Evolutionary conservation across 2,888 invertebrate species (phyloP), one percentile per base, ranked within the genome.

Genomic region (Carcina quercana): DNA sequence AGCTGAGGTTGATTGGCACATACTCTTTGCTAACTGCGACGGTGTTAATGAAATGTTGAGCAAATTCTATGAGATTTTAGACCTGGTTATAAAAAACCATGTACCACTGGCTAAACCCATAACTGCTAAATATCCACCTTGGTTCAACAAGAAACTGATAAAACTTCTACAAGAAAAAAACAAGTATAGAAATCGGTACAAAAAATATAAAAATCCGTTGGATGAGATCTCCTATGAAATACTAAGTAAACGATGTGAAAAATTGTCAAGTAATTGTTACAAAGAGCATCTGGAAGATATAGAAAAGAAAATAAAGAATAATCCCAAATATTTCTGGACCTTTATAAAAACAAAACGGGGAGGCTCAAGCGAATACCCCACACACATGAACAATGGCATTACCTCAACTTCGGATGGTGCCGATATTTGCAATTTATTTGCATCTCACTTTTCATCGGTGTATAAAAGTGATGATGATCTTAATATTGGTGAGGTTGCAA

Each of bases 361-460:
- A 11, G 31, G 31, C 5, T 10, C 13, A 2, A 31, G 31, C 20
- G 13, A 8, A 1, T 31, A 31, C 11, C 31, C 31, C 3, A 7
- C 11, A 8, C n/a, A 13, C 3, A 12, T 31, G 19, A 31, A 25
- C 2, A 20, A 31, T 11, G 31, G 31, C 8, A 3, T 6, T 4
- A 25, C n/a, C 1, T 10, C 15, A 13, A n/a, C 31, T 2, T 31
- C 31, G 3, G 14, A 31, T n/a, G 26, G 26, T 4, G 10, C 8
- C 8, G 20, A 26, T 14, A 26, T 31, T 13, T 31, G 31, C 10
- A 14, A 31, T 6, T 5, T 31, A 13, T 31, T 31, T 14, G 31
- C 26, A 2, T 7, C 25, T 11, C 14, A 25, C 10, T 31, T 31
- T 13, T 26, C 13, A 2, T 11, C 28, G 13, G 28, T 28, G 2